Conservation (phyloP, 37 sponge, comb jelly and placozoan species). For the Haliclona indistincta region DNA sequence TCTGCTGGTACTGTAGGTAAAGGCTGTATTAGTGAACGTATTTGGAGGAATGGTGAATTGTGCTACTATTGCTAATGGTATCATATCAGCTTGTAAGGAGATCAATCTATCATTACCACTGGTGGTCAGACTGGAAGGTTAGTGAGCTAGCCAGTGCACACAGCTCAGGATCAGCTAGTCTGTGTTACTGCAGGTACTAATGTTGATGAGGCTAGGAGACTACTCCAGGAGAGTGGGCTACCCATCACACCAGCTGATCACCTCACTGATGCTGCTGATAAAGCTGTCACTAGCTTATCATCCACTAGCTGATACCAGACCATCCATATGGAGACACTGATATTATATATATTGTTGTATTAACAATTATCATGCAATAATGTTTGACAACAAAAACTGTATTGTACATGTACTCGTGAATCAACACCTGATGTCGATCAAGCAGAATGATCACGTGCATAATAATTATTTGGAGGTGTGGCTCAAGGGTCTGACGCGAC, state of each 20-base stretch:
- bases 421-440: too few relatives aligned
- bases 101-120: slow-evolving; percentile 81
- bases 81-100: slow-evolving; percentile 84
- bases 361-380: too few relatives aligned
- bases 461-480: too few relatives aligned
- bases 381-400: too few relatives aligned
- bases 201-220: slow-evolving; percentile 78
- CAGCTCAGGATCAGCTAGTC: not conserved
- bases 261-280: slow-evolving; percentile 82
- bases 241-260: slow-evolving; percentile 78
- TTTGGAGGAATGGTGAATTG: slow-evolving; percentile 99
- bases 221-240: slow-evolving; percentile 82
- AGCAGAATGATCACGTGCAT: too few relatives aligned
- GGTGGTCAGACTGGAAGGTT: slow-evolving; percentile 93
- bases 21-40: slow-evolving; percentile 94
- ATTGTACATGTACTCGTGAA: too few relatives aligned
- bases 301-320: too few relatives aligned
- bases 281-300: slow-evolving; percentile 65
- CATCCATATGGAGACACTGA: too few relatives aligned
- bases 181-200: slow-evolving; percentile 67
- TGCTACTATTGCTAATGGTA: slow-evolving; percentile 90
- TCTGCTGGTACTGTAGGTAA: slow-evolving; percentile 77
- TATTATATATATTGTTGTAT: too few relatives aligned
- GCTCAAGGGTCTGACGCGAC: too few relatives aligned
- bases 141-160: too few relatives aligned